These are phyloP conservation scores for Apteryx mantelli DNA, from an alignment of 2,113 vertebrate species.

Conservation along the genomic window DNA sequence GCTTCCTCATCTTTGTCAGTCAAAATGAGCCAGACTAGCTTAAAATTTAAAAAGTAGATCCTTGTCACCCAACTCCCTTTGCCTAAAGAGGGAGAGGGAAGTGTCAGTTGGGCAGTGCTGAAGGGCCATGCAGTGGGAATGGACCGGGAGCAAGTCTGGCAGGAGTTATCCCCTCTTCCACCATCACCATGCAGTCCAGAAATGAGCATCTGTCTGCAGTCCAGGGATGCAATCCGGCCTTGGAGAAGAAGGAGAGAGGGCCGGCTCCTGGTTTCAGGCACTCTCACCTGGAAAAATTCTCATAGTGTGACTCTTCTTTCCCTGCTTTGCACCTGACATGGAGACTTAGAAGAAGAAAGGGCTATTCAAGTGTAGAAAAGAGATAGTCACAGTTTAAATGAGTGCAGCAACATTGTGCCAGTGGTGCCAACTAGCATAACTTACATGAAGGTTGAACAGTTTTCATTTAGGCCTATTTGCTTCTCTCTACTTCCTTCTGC, in stretches of 20 bases:
- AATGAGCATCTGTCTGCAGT: neutral
- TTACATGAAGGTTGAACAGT: neutral
- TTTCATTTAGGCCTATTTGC: neutral
- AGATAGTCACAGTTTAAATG: neutral
- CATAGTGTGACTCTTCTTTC: accelerated
- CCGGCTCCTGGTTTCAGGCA: neutral
- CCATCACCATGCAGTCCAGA: neutral
- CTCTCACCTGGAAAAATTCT: neutral
- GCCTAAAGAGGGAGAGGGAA: neutral
- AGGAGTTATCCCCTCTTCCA: neutral
- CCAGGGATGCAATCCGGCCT: neutral
- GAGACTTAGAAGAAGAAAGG: neutral
- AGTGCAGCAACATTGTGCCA: neutral
- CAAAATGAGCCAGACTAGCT: neutral
- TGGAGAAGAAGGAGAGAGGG: accelerated
- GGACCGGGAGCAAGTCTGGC: neutral
- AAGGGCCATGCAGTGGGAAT: neutral
- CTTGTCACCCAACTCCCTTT: neutral
- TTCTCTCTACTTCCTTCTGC: neutral
- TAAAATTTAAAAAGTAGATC: neutral
- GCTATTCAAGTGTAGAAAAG: neutral
- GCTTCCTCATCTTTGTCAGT: neutral
- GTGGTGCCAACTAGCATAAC: neutral
- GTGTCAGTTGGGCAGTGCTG: neutral
- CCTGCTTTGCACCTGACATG: neutral